Conservation (phyloP, 2,888 invertebrate genomes). For the Pachliopta kotzebuea region DNA sequence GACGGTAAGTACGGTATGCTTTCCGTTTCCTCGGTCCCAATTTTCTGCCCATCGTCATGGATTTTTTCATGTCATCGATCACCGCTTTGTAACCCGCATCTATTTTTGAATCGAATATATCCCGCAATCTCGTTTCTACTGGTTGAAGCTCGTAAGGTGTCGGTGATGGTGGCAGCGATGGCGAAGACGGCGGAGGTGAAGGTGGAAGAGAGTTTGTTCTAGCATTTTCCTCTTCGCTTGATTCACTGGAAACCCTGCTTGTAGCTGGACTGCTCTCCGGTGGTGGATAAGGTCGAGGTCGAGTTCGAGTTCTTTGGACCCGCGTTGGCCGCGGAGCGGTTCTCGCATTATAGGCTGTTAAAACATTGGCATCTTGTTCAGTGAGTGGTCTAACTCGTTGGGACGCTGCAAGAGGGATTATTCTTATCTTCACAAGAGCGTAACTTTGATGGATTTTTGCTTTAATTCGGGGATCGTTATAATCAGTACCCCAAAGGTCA, state of each 20-base stretch:
- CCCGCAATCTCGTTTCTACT: constrained; percentile 68
- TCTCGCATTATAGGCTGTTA: constrained; percentile 75
- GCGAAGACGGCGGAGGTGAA: constrained; percentile 71
- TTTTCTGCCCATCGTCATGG: constrained; percentile 75
- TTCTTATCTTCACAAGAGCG: constrained; percentile 72
- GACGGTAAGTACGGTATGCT: constrained; percentile 71
- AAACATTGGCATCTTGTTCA: constrained; percentile 75
- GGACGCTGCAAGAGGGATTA: constrained; percentile 72
- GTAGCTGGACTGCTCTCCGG: constrained; percentile 57
- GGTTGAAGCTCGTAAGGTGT: constrained; percentile 71
- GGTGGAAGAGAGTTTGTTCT: constrained; percentile 61
- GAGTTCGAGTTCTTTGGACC: constrained; percentile 59
- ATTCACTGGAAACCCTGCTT: constrained; percentile 68
- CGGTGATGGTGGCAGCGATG: constrained; percentile 69
- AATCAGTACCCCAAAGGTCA: constrained; percentile 75
- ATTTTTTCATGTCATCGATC: constrained; percentile 78
- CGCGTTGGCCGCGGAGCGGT: constrained; percentile 70
- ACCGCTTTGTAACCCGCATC: constrained; percentile 79
- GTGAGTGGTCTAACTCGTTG: constrained; percentile 71
- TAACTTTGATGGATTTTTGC: constrained; percentile 77
- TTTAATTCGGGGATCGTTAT: constrained; percentile 71
- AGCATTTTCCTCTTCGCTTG: constrained; percentile 73
- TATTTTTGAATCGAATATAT: constrained; percentile 75
- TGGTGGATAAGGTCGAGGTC: constrained; percentile 63
- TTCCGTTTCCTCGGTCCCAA: constrained; percentile 71